These are phyloP conservation scores for Pocillopora meandrina DNA, from an alignment of 92 coral and sea anemone genomes.

Conservation along the genomic window DNA sequence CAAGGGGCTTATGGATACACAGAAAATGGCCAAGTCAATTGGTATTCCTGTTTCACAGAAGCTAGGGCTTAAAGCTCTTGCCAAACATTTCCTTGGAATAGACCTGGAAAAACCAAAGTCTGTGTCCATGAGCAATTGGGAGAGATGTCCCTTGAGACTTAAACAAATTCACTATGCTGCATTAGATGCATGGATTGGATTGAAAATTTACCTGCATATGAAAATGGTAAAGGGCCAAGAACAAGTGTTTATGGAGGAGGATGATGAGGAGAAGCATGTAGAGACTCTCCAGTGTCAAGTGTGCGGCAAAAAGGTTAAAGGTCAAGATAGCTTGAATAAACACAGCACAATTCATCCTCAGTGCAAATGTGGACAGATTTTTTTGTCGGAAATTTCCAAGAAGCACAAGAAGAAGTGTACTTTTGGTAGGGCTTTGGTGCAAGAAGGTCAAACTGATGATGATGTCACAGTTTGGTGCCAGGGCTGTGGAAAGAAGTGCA, in stretches of 20 bases:
- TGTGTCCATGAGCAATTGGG: slow-evolving; percentile 76
- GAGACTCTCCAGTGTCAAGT: background rate
- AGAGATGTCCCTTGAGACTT: slow-evolving; percentile 52
- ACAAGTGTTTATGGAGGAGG: background rate
- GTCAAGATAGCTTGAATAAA: slow-evolving; percentile 40
- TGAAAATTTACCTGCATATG: slow-evolving; percentile 58
- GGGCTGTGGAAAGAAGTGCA: slow-evolving; percentile 57
- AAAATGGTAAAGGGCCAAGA: background rate
- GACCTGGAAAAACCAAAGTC: slow-evolving; percentile 58
- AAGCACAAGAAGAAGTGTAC: slow-evolving; percentile 54
- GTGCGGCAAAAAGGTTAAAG: slow-evolving; percentile 34
- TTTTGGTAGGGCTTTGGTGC: background rate
- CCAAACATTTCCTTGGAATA: slow-evolving; percentile 45
- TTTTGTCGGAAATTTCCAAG: slow-evolving; percentile 52
- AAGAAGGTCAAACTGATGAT: background rate
- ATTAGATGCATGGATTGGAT: slow-evolving; percentile 78
- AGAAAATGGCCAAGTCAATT: slow-evolving; percentile 42
- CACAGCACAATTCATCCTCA: slow-evolving; percentile 69
- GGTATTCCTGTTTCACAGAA: slow-evolving; percentile 27
- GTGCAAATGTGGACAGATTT: slow-evolving; percentile 76
- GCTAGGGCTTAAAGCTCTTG: slow-evolving; percentile 61
- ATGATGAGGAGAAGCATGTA: background rate
- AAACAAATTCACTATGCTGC: slow-evolving; percentile 76
- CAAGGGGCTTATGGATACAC: slow-evolving; percentile 62
- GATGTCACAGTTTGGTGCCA: slow-evolving; percentile 12